Evolutionary conservation across 2,888 invertebrate genomes (phyloP).

Genomic region (Apeira syringaria): DNA sequence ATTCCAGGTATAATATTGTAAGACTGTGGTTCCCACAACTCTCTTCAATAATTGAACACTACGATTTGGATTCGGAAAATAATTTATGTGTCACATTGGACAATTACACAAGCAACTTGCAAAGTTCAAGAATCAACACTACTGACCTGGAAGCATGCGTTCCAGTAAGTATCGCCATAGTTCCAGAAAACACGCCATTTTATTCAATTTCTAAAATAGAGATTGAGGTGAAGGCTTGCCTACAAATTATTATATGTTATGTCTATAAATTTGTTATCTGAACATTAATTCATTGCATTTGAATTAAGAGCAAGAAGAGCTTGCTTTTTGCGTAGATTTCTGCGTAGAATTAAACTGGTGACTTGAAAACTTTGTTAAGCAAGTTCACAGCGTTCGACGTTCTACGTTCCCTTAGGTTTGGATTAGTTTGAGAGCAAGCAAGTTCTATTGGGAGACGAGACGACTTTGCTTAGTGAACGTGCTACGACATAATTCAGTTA

Average conservation of each 20-base stretch:
- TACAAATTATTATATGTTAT: no score
- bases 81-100: constrained; percentile 51
- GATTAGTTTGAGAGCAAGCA: constrained; percentile 6
- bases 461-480: constrained; percentile 1
- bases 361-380: constrained; percentile 31
- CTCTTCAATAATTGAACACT: constrained; percentile 54
- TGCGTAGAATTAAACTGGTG: no score
- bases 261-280: no score
- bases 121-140: constrained; percentile 18
- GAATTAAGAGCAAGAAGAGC: no score
- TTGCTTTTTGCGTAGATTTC: no score
- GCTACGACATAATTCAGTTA: not conserved
- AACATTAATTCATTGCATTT: no score
- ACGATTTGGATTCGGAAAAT: constrained; percentile 32
- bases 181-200: no score
- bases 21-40: constrained; percentile 60
- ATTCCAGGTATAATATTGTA: constrained; percentile 46
- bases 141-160: constrained; percentile 38
- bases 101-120: constrained; percentile 41
- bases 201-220: no score
- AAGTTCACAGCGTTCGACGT: constrained; percentile 24
- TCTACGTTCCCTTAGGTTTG: constrained; percentile 53
- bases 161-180: constrained; percentile 41
- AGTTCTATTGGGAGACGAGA: not conserved
- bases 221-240: no score